Base-by-base conservation (phyloP, 1,140 invertebrate genomes). In the Apis laboriosa region DNA sequence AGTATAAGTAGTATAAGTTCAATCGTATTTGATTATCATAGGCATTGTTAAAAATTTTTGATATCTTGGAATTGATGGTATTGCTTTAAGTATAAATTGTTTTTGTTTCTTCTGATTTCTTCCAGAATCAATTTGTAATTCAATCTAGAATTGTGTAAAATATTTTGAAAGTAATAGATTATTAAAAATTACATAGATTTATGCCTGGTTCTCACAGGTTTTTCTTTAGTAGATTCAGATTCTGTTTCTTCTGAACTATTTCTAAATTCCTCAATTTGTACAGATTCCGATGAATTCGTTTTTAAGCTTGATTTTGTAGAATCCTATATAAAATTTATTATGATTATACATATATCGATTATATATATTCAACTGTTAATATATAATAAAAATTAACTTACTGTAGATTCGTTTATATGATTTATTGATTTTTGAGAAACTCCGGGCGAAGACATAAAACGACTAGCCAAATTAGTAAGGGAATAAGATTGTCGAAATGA, bases 401-500 rank as follows among this genome's bases (percentile, higher is more conserved):
- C 91, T 53, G 87, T 79, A 55, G 89, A 89, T 74, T 90, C 89
- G 3, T 79, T 51, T 28, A 71, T 87, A 77, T 82, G 88, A 77
- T 60, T 87, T 60, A 56, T 21, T 28, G 70, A 72, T 77, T 89
- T 91, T 75, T 91, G 90, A 19, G 86, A 77, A 70, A 71, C 84
- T 34, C 81, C 74, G 19, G 91, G 91, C 3, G 93, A 92, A 49
- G 92, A 89, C 19, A 91, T 90, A 76, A 94, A 93, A 64, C 94
- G 86, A 70, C 80, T 91, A 19, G 93, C 89, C 9, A 96, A 89
- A 11, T 95, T 96, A 0, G 94, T 95, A 60, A 96, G 89, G 2
- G 96, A 96, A 73, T 94, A 91, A 21, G 93, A 90, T 70, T 94
- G 92, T 71, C 93, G 92, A 85, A 95, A 94, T 49, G 94, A 92